Evolutionary conservation across 2,797 vertebrate species (phyloP).

Genomic region (Oreonectes daqikongensis): DNA sequence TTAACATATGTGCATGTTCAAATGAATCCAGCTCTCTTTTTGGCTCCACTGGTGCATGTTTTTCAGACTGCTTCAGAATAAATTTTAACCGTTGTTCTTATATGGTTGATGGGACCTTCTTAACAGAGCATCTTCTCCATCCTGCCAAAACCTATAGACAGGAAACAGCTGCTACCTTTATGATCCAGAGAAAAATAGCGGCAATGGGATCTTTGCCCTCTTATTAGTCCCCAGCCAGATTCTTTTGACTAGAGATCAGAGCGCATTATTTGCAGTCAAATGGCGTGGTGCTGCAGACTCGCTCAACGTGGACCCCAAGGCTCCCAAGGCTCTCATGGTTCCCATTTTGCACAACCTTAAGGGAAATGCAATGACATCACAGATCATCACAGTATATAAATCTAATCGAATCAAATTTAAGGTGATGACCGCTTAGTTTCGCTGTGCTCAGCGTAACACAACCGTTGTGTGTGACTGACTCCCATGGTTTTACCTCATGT

Average conservation of each 20-base stretch:
- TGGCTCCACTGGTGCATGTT: not conserved
- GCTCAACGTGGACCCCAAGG: conserved; percentile 60
- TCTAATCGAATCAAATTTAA: not conserved
- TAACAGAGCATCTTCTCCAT: conserved; percentile 9
- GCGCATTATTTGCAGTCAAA: conserved; percentile 53
- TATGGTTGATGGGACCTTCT: not conserved
- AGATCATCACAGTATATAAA: not conserved
- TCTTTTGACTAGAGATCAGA: conserved; percentile 55
- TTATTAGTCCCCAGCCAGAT: conserved; percentile 54
- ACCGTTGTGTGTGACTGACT: not conserved
- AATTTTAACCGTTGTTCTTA: not conserved
- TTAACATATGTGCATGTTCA: not conserved
- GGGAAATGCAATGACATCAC: conserved; percentile 20
- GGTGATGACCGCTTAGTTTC: not conserved
- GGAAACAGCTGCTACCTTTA: conserved; percentile 65
- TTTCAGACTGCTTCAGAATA: conserved; percentile 2
- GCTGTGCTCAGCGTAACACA: too few relatives aligned
- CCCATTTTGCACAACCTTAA: conserved; percentile 1
- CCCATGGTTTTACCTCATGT: not conserved
- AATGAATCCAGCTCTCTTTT: not conserved
- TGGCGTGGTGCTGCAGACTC: conserved; percentile 45
- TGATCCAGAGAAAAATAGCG: conserved; percentile 55
- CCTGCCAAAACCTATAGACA: conserved; percentile 38
- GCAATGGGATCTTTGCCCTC: conserved; percentile 38
- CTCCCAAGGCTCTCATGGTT: conserved; percentile 67